Conservation (phyloP, 2,113 vertebrate genomes). For the Brachyhypopomus gauderio region DNA sequence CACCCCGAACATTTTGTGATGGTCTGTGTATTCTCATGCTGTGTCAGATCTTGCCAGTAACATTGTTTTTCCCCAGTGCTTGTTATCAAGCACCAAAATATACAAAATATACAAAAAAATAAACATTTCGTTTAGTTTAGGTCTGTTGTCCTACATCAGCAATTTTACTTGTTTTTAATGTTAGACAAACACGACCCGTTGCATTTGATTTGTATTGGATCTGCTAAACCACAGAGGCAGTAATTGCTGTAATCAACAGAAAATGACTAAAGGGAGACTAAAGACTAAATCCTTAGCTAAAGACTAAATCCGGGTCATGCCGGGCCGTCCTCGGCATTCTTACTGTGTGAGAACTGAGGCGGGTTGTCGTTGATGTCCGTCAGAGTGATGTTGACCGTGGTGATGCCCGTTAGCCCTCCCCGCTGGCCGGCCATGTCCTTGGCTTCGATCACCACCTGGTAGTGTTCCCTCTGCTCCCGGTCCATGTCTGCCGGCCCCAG, state of each 20-base stretch:
- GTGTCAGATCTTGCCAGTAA: background rate
- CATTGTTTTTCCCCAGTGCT: background rate
- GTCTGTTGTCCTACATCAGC: background rate
- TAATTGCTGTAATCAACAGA: background rate
- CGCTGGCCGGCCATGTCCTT: constrained; percentile 97
- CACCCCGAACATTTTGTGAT: too few relatives aligned
- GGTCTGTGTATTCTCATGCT: background rate
- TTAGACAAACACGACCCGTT: background rate
- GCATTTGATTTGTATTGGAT: background rate
- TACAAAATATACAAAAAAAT: background rate
- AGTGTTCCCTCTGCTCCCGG: constrained; percentile 89
- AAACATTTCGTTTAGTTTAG: background rate
- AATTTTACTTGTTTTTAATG: background rate
- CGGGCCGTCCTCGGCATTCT: constrained; percentile 52
- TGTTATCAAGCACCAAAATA: background rate
- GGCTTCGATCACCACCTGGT: constrained; percentile 95
- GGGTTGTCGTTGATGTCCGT: constrained; percentile 94
- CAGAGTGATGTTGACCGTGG: constrained; percentile 87
- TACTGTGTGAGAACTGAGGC: constrained; percentile 89
- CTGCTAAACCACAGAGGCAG: background rate
- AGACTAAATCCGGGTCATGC: background rate
- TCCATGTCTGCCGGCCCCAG: constrained; percentile 88
- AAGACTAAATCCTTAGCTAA: constrained; percentile 2
- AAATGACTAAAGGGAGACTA: background rate
- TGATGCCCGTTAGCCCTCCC: constrained; percentile 88